Percentiles rank a stretch among this genome's conserved stretches.
Evolutionary conservation across 2,797 vertebrate species (phyloP).

Genomic region (Perdix hodgsoniae): DNA sequence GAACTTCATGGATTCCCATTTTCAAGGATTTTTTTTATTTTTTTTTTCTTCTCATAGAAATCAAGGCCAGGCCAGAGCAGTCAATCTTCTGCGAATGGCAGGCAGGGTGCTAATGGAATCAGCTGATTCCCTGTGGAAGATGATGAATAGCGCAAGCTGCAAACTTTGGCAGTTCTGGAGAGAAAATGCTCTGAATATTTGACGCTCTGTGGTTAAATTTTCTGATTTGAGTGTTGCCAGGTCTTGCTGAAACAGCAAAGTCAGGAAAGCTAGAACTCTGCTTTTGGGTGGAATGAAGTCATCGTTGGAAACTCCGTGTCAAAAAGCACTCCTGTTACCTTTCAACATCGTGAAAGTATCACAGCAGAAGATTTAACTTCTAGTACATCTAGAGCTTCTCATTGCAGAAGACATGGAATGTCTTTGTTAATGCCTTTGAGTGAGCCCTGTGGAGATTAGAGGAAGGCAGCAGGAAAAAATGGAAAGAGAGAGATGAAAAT

Average conservation of each 20-base stretch:
- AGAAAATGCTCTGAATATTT: neutral
- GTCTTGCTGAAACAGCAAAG: conserved; percentile 14
- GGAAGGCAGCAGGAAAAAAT: neutral
- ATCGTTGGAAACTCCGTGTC: neutral
- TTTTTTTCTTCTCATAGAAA: neutral
- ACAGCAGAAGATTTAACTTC: neutral
- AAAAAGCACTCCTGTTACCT: neutral
- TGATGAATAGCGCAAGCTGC: neutral
- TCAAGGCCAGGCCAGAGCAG: neutral
- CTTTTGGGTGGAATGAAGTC: neutral
- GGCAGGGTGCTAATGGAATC: neutral
- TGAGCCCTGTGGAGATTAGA: neutral
- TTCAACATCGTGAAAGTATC: neutral
- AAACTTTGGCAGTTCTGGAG: neutral
- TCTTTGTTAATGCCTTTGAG: neutral
- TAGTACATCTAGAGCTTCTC: neutral
- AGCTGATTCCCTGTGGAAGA: neutral
- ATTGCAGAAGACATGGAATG: fast-evolving
- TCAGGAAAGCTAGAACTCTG: neutral
- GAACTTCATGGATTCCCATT: neutral
- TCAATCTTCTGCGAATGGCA: neutral
- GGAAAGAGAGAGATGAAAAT: neutral
- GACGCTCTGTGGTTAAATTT: neutral
- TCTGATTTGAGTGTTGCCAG: neutral
- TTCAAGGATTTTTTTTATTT: neutral